Evolutionary conservation across 2,113 vertebrate species (phyloP).

Genomic region (Ancistrus triradiatus): DNA sequence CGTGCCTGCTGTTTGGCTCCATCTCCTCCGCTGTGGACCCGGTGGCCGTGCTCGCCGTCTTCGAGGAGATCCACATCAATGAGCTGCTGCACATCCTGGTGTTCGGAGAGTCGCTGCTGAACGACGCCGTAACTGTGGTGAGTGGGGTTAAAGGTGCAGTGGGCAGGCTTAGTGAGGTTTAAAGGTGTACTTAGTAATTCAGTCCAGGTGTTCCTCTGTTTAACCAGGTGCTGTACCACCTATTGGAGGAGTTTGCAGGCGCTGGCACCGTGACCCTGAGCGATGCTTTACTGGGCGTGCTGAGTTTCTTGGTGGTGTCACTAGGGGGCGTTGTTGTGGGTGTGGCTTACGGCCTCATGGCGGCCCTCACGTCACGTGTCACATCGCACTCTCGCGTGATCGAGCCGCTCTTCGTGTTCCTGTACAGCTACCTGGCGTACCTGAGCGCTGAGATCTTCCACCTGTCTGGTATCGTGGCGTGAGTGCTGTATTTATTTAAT

Average conservation of each 20-base stretch:
- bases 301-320: slow-evolving; percentile 90
- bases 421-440: slow-evolving; percentile 98
- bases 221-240: slow-evolving; percentile 87
- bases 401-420: slow-evolving; percentile 95
- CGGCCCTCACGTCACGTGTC: slow-evolving; percentile 91
- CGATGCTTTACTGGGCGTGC: slow-evolving; percentile 82
- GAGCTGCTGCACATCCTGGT: slow-evolving; percentile 93
- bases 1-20: slow-evolving; percentile 88
- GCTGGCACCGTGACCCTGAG: slow-evolving; percentile 68
- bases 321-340: slow-evolving; percentile 86
- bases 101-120: slow-evolving; percentile 93
- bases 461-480: slow-evolving; percentile 97
- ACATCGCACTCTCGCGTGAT: slow-evolving; percentile 92
- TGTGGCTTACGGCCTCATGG: slow-evolving; percentile 81
- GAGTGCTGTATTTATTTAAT: slow-evolving; percentile 63
- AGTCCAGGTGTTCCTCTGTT: not conserved
- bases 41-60: slow-evolving; percentile 90
- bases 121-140: slow-evolving; percentile 93
- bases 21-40: slow-evolving; percentile 95
- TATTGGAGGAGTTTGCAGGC: slow-evolving; percentile 86
- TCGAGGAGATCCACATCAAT: slow-evolving; percentile 96
- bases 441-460: slow-evolving; percentile 93
- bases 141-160: slow-evolving; percentile 47
- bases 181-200: not conserved
- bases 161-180: not conserved